Percentiles rank a stretch among this genome's conserved stretches.
These are phyloP conservation scores for Peromyscus maniculatus DNA, from an alignment of 2,113 vertebrate genomes.

Conservation along the genomic window DNA sequence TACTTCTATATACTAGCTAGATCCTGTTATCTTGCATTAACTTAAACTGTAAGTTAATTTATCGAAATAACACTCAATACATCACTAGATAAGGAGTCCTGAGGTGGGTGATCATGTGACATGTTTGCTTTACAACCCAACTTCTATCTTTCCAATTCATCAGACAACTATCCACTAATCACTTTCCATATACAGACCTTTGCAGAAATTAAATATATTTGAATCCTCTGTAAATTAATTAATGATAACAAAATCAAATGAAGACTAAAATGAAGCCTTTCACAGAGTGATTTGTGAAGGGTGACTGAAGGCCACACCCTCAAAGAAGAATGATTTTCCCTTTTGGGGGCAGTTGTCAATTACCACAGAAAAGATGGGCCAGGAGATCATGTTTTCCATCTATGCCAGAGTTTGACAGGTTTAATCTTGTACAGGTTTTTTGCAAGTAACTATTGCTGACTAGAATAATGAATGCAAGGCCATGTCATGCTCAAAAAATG, in stretches of 20 bases:
- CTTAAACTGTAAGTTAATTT: background rate
- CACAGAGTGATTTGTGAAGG: background rate
- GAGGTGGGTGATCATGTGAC: background rate
- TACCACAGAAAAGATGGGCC: background rate
- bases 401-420: background rate
- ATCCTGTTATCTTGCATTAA: background rate
- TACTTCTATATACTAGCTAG: background rate
- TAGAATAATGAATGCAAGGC: background rate
- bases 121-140: background rate
- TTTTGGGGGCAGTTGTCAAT: too few species aligned
- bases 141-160: background rate
- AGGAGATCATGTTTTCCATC: background rate
- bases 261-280: background rate
- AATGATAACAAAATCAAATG: background rate
- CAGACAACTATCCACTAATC: background rate
- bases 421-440: background rate
- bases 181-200: background rate
- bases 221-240: background rate
- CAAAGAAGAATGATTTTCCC: background rate
- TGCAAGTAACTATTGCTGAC: background rate
- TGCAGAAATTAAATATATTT: background rate
- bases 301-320: background rate
- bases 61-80: background rate
- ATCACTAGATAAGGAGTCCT: background rate
- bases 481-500: too few species aligned